A percentile compares a stretch with the other conserved stretches of the same genome.
These are phyloP conservation scores for Hypsopygia costalis DNA, from an alignment of 2,888 invertebrate species.

Conservation along the genomic window DNA sequence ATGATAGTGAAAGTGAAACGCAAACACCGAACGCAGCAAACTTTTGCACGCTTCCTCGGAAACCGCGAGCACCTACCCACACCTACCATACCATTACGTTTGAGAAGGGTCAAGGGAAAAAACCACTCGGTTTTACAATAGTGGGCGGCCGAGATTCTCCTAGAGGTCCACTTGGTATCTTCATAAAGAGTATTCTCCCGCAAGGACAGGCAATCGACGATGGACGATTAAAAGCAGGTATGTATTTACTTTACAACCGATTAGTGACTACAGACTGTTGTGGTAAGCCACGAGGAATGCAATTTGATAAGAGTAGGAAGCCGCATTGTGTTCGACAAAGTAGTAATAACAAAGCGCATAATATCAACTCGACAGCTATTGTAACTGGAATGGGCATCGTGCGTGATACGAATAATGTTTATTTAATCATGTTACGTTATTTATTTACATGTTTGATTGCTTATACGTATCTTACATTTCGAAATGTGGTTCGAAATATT, in stretches of 20 bases:
- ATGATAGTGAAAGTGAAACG: conserved; percentile 58
- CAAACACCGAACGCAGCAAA: conserved; percentile 77
- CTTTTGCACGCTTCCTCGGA: conserved; percentile 87
- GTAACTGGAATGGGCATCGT: conserved; percentile 28
- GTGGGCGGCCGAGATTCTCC: conserved; percentile 93
- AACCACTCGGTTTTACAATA: conserved; percentile 93
- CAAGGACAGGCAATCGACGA: conserved; percentile 92
- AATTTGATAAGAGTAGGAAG: conserved; percentile 52
- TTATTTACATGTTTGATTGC: neutral
- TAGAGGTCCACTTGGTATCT: conserved; percentile 91
- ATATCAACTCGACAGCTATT: conserved; percentile 34
- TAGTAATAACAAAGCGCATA: conserved; percentile 35
- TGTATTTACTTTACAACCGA: conserved; percentile 20
- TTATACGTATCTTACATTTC: neutral
- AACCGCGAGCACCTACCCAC: conserved; percentile 84
- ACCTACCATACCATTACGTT: conserved; percentile 87
- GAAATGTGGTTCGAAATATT: too few species aligned
- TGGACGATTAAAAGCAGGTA: conserved; percentile 90
- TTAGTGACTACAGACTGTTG: conserved; percentile 14
- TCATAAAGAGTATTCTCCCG: conserved; percentile 91
- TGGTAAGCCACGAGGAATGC: conserved; percentile 35
- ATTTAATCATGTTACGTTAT: conserved; percentile 1
- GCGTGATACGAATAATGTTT: conserved; percentile 27
- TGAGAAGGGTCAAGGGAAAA: conserved; percentile 90
- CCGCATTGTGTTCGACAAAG: conserved; percentile 40